Percentiles rank a stretch among this genome's conserved stretches.
These are phyloP conservation scores for Oenanthe melanoleuca DNA, from an alignment of 2,113 vertebrate genomes.

Conservation along the genomic window DNA sequence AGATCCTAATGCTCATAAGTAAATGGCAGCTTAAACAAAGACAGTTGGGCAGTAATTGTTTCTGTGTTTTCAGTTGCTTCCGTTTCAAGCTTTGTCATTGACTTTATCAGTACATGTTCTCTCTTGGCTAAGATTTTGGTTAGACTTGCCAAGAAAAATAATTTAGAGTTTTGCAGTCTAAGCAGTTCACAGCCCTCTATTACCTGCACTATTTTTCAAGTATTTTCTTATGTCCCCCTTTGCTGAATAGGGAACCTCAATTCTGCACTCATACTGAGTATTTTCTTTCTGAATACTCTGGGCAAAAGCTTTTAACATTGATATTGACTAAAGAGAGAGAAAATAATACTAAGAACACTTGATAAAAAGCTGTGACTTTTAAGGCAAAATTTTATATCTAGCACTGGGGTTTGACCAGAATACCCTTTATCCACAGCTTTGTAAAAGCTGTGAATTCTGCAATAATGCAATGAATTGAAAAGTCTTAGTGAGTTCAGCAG, in stretches of 20 bases:
- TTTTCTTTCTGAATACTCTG: background rate
- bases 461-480: background rate
- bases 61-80: slow-evolving; percentile 37
- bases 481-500: background rate
- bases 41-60: slow-evolving; percentile 46
- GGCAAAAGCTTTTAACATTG: background rate
- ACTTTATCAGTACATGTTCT: slow-evolving; percentile 42
- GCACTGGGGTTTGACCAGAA: background rate
- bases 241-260: background rate
- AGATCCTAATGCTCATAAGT: slow-evolving; percentile 73
- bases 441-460: background rate
- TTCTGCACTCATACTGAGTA: background rate
- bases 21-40: slow-evolving; percentile 73
- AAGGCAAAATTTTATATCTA: background rate
- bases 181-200: background rate
- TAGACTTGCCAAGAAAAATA: background rate
- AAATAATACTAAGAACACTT: background rate
- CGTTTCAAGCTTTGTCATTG: slow-evolving; percentile 38
- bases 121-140: slow-evolving; percentile 34
- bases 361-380: background rate
- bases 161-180: background rate
- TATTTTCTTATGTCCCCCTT: background rate
- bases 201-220: background rate
- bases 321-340: background rate
- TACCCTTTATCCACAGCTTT: background rate